phyloP scores from a whole-genome alignment of 2,113 vertebrate genomes.

The Boulengeromyrus knoepffleri region DNA sequence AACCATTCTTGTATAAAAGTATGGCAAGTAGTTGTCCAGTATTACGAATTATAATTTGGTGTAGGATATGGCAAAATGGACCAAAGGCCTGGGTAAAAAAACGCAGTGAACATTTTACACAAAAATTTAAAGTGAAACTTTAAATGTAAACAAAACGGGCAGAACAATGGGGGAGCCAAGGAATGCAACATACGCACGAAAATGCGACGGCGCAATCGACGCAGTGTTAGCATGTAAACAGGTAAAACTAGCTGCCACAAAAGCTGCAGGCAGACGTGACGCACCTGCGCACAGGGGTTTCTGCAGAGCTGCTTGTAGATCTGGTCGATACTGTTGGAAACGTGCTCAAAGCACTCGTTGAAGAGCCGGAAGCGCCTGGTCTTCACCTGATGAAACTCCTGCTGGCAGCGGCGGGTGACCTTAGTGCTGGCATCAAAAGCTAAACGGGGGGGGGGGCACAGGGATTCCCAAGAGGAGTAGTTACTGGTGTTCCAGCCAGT shows the following conservation, averaged over 20 bases:
- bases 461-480: not conserved
- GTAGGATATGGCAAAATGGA: not conserved
- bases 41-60: not conserved
- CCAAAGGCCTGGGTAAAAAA: not conserved
- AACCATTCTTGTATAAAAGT: not conserved
- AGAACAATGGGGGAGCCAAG: not conserved
- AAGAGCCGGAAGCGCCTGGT: slow-evolving; percentile 70
- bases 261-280: slow-evolving; percentile 15
- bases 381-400: slow-evolving; percentile 82
- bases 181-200: not conserved
- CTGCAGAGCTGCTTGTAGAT: slow-evolving; percentile 91
- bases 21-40: not conserved
- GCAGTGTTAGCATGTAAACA: not conserved
- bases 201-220: not conserved
- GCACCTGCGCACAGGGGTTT: slow-evolving; percentile 84
- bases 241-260: not conserved
- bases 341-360: slow-evolving; percentile 79
- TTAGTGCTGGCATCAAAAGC: slow-evolving; percentile 79
- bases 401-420: slow-evolving; percentile 60
- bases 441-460: slow-evolving; percentile 33
- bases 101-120: not conserved
- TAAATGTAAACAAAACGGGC: not conserved
- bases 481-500: not conserved
- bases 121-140: not conserved
- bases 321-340: slow-evolving; percentile 73